Base-by-base conservation (phyloP, 2,113 vertebrate species). In the Pleuronectes platessa region DNA sequence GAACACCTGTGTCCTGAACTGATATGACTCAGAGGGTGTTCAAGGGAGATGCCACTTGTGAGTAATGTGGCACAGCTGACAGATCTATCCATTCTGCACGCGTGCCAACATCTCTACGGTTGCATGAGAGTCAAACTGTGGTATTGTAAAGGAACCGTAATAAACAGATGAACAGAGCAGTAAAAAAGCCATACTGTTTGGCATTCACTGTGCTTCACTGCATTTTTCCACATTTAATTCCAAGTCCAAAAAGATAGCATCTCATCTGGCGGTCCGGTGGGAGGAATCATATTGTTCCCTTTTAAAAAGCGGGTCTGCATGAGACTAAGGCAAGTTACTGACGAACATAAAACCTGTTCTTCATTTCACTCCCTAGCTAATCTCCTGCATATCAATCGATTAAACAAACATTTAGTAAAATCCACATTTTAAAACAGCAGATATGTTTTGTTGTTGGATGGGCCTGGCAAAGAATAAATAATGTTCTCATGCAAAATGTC, bases 1-100 rank as follows among this genome's bases (percentile, higher is more conserved):
- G 27, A 31, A 71, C 61, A 82, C 70, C 61, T 78, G 67, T 62
- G 69, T 45, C 65, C 40, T 83, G 47, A 69, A 62, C 62, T 45
- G 27, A 72, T 23, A 51, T 51, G 4, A 51, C 15, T 51, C 47
- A 17, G 47, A 51, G 47, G 4, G 47, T 15, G 1, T 3, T 15
- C 60, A 20, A 18, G 63, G 53, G 14, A 58, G 15, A 73, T 12
- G n/a, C n/a, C 27, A 58, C 42, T 42, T 23, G 53, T 80, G 37
- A 53, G 61, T 73, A 69, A 76, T 47, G 45, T 21, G 13, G 56
- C 51, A 58, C 21, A 24, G 61, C 12, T 76, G 51, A 81, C 40
- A 42, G 40, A 54, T 45, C 67, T 59, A 62, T 42, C 64, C 72
- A 45, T 35, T 23, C 26, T 18, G 10, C 58, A 47, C 0, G 2